A percentile compares a stretch with the other conserved stretches of the same genome.
phyloP scores from a whole-genome alignment of 2,113 vertebrate species.

The Crotalus helleri region DNA sequence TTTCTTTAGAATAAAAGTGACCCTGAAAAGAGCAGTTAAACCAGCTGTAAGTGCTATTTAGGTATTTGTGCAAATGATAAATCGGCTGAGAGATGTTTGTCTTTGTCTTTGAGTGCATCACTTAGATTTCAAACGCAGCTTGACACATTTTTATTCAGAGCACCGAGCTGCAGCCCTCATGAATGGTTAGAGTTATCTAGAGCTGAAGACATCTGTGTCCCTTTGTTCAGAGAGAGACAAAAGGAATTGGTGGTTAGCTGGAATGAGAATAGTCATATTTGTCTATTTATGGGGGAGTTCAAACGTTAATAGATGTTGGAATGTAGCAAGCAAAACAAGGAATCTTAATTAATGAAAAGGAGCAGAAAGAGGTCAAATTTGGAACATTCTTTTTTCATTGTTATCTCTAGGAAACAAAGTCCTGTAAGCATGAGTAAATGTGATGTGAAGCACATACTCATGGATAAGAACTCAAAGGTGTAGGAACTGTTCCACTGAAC shows the following conservation, averaged over 20 bases:
- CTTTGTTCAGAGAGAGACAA: slow-evolving; percentile 25
- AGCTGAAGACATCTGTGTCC: slow-evolving; percentile 44
- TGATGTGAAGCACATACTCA: neutral
- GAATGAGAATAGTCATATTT: slow-evolving; percentile 53
- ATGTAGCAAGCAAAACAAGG: slow-evolving; percentile 60
- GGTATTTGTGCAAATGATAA: slow-evolving; percentile 42
- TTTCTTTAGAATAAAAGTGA: neutral
- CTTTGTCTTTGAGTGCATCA: slow-evolving; percentile 39
- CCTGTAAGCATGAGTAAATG: neutral
- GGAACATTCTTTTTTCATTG: neutral
- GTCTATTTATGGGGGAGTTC: slow-evolving; percentile 46
- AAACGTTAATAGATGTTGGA: slow-evolving; percentile 51
- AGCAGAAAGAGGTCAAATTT: neutral
- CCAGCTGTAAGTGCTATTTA: slow-evolving; percentile 26
- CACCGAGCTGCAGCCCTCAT: slow-evolving; percentile 39
- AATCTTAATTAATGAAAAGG: neutral
- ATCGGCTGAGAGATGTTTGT: slow-evolving; percentile 22
- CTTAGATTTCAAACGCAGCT: slow-evolving; percentile 44
- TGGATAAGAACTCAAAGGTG: neutral
- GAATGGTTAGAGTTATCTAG: slow-evolving; percentile 41
- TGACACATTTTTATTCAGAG: slow-evolving; percentile 45
- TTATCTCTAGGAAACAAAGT: neutral
- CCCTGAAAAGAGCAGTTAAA: slow-evolving; percentile 18
- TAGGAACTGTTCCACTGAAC: neutral
- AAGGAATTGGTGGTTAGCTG: slow-evolving; percentile 25